Evolutionary conservation across 2,113 vertebrate genomes (phyloP).

Genomic region (Ibidorhyncha struthersii): DNA sequence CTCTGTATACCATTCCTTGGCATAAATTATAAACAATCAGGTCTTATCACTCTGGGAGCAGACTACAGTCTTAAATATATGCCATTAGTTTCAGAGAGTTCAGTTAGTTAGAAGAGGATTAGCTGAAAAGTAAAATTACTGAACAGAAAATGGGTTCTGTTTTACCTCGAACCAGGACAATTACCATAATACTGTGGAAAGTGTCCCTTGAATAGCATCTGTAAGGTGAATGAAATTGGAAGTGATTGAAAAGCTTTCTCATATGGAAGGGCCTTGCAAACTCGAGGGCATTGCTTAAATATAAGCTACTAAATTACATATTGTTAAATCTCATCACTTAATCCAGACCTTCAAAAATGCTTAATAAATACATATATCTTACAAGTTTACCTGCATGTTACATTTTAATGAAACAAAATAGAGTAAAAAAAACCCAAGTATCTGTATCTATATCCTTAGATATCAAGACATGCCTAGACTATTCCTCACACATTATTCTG

Average conservation of each 20-base stretch:
- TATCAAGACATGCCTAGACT: background rate
- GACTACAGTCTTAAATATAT: too few relatives aligned
- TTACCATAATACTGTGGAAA: background rate
- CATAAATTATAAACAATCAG: too few relatives aligned
- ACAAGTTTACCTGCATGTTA: background rate
- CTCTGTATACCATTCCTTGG: too few relatives aligned
- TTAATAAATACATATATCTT: background rate
- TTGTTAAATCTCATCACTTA: background rate
- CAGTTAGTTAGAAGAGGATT: too few relatives aligned
- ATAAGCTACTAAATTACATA: background rate
- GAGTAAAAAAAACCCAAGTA: background rate
- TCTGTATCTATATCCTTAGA: background rate
- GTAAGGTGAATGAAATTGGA: background rate
- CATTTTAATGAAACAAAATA: background rate
- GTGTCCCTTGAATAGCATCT: background rate
- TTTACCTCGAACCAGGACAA: too few relatives aligned
- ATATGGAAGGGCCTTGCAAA: background rate
- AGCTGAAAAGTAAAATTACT: too few relatives aligned
- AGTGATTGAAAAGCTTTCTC: background rate
- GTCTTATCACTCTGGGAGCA: too few relatives aligned
- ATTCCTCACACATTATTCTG: background rate
- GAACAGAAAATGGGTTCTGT: too few relatives aligned
- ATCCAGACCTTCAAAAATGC: background rate
- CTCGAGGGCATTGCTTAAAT: background rate
- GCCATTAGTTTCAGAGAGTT: too few relatives aligned